Base-by-base conservation (phyloP, 2,113 vertebrate genomes). In the Malurus elegans region DNA sequence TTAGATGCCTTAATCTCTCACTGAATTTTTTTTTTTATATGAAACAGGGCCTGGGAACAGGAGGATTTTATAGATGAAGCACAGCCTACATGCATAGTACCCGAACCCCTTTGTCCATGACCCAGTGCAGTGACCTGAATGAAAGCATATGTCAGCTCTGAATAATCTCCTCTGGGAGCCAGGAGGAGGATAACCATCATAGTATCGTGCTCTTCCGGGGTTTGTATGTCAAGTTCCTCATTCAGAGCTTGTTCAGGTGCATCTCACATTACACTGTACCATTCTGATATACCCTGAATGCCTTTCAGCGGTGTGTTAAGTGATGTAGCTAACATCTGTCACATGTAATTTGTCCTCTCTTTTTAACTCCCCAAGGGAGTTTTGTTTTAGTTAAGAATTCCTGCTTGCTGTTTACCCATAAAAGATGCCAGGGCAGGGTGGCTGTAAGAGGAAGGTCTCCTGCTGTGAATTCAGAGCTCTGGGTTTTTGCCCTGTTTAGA, bases 281-380 rank as follows among this genome's bases (percentile, higher is more conserved):
- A 94, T 93, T 88, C 57, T 76, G 81, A 73, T 82, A 44, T 11
- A 94, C 45, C 82, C 79, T 86, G 65, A 93, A 93, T 84, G 86
- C 53, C 89, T 93, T 95, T 93, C 92, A 91, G 76, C 84, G 85
- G 36, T 12, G 70, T 84, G 89, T 81, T 91, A 92, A 95, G 91
- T 92, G 86, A 91, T 93, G 96, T 95, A 91, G 91, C 69, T 89
- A 97, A 93, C 92, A 95, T 95, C 94, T 96, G 94, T 84, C 91
- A 96, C 76, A 84, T 61, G 61, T 81, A 95, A 92, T 96, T 91
- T 91, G 86, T 91, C 93, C 86, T 92, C 72, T 94, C 73, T 75
- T 81, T 94, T 88, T 60, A 66, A 38, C 45, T 92, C 86, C 92
- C 83, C 89, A 64, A 91, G 95, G 92, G 86, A 93, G 70, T 82